Percentiles rank a stretch among this genome's conserved stretches.
Evolutionary conservation across 2,797 vertebrate genomes (phyloP).

Genomic region (Phoeniculus purpureus): DNA sequence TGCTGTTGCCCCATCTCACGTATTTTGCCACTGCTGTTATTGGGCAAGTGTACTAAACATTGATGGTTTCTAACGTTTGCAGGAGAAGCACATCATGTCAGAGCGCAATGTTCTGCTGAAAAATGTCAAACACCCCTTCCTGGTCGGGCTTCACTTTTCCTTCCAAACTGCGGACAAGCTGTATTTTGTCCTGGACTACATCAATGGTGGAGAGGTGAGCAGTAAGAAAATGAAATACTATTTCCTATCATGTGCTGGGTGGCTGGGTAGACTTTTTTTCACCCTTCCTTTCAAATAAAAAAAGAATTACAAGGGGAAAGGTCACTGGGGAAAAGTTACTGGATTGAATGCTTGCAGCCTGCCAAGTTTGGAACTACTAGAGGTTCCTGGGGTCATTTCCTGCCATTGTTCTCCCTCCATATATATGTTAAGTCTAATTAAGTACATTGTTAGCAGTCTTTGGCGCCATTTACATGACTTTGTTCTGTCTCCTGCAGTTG

Average conservation of each 20-base stretch:
- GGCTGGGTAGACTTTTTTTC: slow-evolving; percentile 28
- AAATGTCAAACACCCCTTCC: slow-evolving; percentile 97
- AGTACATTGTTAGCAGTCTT: slow-evolving; percentile 74
- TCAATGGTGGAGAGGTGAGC: slow-evolving; percentile 97
- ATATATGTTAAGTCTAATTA: slow-evolving; percentile 82
- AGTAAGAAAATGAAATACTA: slow-evolving; percentile 28
- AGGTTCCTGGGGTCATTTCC: slow-evolving; percentile 81
- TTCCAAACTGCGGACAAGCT: slow-evolving; percentile 97
- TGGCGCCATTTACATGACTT: slow-evolving; percentile 38
- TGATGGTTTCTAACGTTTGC: background rate
- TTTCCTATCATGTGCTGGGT: slow-evolving; percentile 72
- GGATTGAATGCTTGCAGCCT: slow-evolving; percentile 76
- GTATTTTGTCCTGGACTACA: slow-evolving; percentile 98
- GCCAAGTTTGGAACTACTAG: slow-evolving; percentile 72
- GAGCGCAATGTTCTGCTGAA: slow-evolving; percentile 96
- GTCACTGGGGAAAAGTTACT: slow-evolving; percentile 27
- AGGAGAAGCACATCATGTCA: slow-evolving; percentile 99
- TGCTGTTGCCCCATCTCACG: background rate
- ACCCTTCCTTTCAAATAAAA: slow-evolving; percentile 28
- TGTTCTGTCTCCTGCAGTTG: slow-evolving; percentile 83
- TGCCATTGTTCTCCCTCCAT: slow-evolving; percentile 83
- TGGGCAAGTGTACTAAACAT: background rate
- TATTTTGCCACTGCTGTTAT: background rate
- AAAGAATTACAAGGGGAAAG: slow-evolving; percentile 77
- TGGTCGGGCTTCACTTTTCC: slow-evolving; percentile 96